A percentile compares a stretch with the other conserved stretches of the same genome.
Conservation (phyloP, 2,113 vertebrate genomes). For the Notothenia rossii region DNA sequence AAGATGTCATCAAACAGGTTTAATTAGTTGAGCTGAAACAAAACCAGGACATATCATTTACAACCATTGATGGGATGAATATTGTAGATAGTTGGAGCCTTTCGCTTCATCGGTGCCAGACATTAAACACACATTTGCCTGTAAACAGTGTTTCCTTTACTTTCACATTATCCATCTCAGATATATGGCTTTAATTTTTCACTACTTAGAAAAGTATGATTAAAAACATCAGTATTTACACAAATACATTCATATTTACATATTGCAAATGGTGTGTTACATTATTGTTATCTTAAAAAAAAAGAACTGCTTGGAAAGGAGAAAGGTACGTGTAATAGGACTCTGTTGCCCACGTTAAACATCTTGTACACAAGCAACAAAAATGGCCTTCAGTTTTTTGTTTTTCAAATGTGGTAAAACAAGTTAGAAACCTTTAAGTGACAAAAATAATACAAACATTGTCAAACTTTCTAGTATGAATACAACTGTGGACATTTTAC, state of each 20-base stretch:
- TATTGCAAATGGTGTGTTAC: constrained; percentile 60
- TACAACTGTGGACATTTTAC: constrained; percentile 54
- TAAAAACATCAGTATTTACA: constrained; percentile 88
- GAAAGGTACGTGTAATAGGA: constrained; percentile 56
- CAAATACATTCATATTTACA: constrained; percentile 87
- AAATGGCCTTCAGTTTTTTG: constrained; percentile 42
- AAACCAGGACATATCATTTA: constrained; percentile 63
- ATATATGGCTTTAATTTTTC: constrained; percentile 85
- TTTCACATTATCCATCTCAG: constrained; percentile 72
- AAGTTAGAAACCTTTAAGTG: constrained; percentile 56
- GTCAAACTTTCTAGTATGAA: constrained; percentile 52
- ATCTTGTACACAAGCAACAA: constrained; percentile 52
- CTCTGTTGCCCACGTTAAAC: constrained; percentile 21
- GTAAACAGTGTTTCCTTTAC: constrained; percentile 57
- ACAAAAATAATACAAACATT: constrained; percentile 65
- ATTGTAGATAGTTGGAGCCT: constrained; percentile 48
- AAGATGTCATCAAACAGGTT: constrained; percentile 64
- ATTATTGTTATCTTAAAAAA: constrained; percentile 60
- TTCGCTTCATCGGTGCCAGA: constrained; percentile 60
- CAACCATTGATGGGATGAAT: constrained; percentile 48
- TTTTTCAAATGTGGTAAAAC: constrained; percentile 52
- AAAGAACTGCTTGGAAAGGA: constrained; percentile 38
- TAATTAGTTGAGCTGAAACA: constrained; percentile 76
- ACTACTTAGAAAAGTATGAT: constrained; percentile 85
- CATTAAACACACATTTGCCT: constrained; percentile 61